Base-by-base conservation (phyloP, 2,113 vertebrate species). In the Spermophilus dauricus region DNA sequence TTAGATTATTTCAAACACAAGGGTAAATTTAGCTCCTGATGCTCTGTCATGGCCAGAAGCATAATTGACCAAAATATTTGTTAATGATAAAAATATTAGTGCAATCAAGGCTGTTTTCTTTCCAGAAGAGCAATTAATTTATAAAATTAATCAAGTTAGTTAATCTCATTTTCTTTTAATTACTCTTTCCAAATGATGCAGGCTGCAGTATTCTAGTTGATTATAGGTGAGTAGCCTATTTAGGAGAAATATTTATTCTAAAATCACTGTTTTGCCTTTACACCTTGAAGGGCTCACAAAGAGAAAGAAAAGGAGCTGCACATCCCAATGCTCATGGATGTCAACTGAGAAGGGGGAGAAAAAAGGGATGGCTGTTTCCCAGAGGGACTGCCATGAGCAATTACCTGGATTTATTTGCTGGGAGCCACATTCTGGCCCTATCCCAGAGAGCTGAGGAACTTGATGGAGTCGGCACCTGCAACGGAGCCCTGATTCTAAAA, bases 161-260 rank as follows among this genome's bases (percentile, higher is more conserved):
- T 91, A 95, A 95, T 70, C 32, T 96, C 45, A 37, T 96, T 91
- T 93, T 24, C 48, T 72, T 96, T 94, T 94, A 72, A 72, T 94
- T 58, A 91, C 30, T 90, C 53, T 86, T 82, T 61, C 37, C 76
- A 63, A 84, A 77, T 67, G 37, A 78, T 61, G 2, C 42, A 48
- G 86, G 78, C 82, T 76, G 63, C 18, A 65, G n/a, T 61, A 26
- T 34, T 83, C 78, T 70, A n/a, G 39, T 58, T 76, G 12, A 93
- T 80, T 84, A 58, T 72, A 53, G 42, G 42, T 12, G 10, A 83
- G 20, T 5, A 73, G n/a, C 70, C 76, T 95, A 24, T 72, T 86
- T 65, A 77, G 72, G 48, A 53, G 73, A 83, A 83, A 72, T 83
- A 34, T 39, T 22, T 89, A 48, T 51, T 76, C 20, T 45, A 30